Percentiles rank a stretch among this genome's conserved stretches.
Conservation (phyloP, 2,113 vertebrate species). For the Lepidothrix coronata region DNA sequence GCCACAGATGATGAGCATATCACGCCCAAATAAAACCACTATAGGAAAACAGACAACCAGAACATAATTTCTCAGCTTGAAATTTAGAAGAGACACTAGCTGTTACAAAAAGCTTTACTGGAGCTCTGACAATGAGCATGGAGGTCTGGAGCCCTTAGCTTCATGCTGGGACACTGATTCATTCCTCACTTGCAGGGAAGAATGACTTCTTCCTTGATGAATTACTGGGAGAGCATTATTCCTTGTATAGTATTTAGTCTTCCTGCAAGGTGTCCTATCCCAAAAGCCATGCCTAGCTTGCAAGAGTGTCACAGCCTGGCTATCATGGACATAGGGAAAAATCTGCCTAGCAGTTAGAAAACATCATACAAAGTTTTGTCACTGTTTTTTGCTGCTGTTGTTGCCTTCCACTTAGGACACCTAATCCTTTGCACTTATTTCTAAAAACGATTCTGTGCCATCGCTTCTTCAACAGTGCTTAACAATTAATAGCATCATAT, state of each 20-base stretch:
- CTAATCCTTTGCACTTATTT: not conserved
- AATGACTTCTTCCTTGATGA: not conserved
- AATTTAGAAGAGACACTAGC: not conserved
- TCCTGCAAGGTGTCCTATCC: not conserved
- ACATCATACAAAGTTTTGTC: not conserved
- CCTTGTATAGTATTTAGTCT: not conserved
- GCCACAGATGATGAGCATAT: slow-evolving; percentile 29
- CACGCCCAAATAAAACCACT: slow-evolving; percentile 22
- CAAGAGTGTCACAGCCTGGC: not conserved
- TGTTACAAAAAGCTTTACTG: slow-evolving; percentile 1
- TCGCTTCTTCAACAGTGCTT: not conserved
- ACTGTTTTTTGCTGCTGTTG: not conserved
- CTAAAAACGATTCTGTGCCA: not conserved
- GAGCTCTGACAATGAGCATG: not conserved
- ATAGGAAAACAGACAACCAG: slow-evolving; percentile 27
- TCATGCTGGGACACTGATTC: not conserved
- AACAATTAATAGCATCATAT: not conserved
- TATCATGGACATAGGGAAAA: not conserved
- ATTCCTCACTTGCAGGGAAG: not conserved
- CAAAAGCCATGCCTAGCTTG: not conserved
- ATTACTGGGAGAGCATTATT: fast-evolving
- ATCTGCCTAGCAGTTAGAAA: not conserved
- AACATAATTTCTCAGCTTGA: slow-evolving; percentile 35
- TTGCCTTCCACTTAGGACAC: not conserved
- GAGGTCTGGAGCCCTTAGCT: slow-evolving; percentile 10